Percentiles rank a stretch among this genome's conserved stretches.
phyloP scores from a whole-genome alignment of 2,797 vertebrate species.

The Microhierax caerulescens region DNA sequence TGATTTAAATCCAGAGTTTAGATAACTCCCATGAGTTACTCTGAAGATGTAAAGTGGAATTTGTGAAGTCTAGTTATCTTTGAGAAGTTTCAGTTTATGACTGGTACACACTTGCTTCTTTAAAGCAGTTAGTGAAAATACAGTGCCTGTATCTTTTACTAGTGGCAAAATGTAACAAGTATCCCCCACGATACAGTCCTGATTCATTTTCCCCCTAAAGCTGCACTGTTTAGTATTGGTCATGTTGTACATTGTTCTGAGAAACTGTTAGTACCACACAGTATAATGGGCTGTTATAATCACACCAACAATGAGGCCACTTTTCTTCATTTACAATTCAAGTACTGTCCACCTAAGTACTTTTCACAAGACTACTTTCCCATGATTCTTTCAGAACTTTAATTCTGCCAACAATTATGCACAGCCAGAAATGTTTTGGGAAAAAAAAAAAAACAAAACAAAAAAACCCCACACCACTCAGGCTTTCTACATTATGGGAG shows the following conservation, averaged over 20 bases:
- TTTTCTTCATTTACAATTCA: conserved; percentile 25
- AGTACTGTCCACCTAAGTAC: conserved; percentile 11
- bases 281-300: conserved; percentile 25
- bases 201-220: conserved; percentile 2
- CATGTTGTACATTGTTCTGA: conserved; percentile 30
- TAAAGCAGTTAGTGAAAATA: background rate
- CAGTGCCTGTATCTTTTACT: background rate
- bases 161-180: background rate
- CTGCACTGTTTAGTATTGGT: background rate
- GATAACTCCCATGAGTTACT: background rate
- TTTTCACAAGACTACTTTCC: conserved; percentile 18
- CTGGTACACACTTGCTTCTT: background rate
- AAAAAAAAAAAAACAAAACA: no score
- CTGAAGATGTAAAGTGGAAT: background rate
- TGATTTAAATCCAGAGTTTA: background rate
- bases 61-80: background rate
- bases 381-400: background rate
- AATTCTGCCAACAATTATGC: background rate
- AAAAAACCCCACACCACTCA: no score
- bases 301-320: conserved; percentile 13
- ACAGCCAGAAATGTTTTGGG: background rate
- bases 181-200: background rate
- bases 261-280: background rate
- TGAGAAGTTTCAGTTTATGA: background rate
- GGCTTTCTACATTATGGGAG: background rate